Conservation (phyloP, 2,888 invertebrate species). For the Diachrysia chrysitis region DNA sequence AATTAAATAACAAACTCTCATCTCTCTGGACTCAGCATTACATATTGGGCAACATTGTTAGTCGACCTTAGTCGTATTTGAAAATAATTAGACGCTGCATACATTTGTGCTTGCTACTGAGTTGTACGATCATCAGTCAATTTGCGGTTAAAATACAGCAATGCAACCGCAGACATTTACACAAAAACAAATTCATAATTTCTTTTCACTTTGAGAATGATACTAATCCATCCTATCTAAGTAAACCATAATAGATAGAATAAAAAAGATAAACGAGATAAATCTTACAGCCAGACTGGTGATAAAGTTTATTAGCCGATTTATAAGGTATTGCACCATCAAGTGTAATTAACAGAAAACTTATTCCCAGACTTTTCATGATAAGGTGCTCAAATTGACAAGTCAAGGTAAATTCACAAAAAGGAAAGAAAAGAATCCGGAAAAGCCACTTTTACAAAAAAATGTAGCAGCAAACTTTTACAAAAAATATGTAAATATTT, state of each 20-base stretch:
- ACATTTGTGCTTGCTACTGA: slow-evolving; percentile 16
- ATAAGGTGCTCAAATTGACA: no score
- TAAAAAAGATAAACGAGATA: not conserved
- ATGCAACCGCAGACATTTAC: slow-evolving; percentile 43
- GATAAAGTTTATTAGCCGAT: not conserved
- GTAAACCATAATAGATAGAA: not conserved
- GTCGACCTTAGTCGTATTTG: slow-evolving; percentile 14
- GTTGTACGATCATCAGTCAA: slow-evolving; percentile 16
- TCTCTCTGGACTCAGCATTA: not conserved
- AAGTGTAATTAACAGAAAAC: not conserved
- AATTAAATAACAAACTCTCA: not conserved
- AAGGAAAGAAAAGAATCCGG: no score
- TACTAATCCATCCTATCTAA: slow-evolving; percentile 7
- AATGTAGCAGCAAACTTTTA: no score
- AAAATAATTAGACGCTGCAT: slow-evolving; percentile 18
- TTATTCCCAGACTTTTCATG: not conserved
- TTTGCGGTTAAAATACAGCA: slow-evolving; percentile 38
- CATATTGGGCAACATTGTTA: slow-evolving; percentile 22
- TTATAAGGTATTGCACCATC: not conserved
- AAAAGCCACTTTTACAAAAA: no score
- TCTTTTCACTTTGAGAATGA: slow-evolving; percentile 27
- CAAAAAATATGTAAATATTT: no score
- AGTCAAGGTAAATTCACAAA: no score
- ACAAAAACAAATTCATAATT: slow-evolving; percentile 30
- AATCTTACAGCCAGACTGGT: not conserved